phyloP scores from a whole-genome alignment of 2,888 invertebrate species.

The Drymonia ruficornis region DNA sequence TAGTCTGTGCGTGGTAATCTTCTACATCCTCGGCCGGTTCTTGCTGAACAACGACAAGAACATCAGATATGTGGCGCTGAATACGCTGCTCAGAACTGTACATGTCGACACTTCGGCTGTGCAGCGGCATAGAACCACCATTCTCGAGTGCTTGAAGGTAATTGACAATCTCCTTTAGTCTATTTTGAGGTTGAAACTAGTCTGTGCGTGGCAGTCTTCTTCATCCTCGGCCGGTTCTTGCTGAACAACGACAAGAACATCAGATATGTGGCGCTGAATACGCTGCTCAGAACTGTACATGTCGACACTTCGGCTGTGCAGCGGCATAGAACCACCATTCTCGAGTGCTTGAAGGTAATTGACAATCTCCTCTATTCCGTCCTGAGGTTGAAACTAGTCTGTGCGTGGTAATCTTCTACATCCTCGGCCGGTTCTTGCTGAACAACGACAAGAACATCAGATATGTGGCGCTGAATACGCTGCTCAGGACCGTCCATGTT shows the following conservation, averaged over 20 bases:
- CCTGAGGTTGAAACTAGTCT: too few species aligned
- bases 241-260: slow-evolving; percentile 99
- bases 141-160: slow-evolving; percentile 96
- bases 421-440: slow-evolving; percentile 97
- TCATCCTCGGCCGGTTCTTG: slow-evolving; percentile 98
- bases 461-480: slow-evolving; percentile 98
- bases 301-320: slow-evolving; percentile 99
- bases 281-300: slow-evolving; percentile 96
- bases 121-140: slow-evolving; percentile 98
- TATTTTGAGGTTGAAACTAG: too few species aligned
- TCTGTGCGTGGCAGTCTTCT: slow-evolving; percentile 97
- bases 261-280: slow-evolving; percentile 98
- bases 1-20: slow-evolving; percentile 97
- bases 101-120: slow-evolving; percentile 99
- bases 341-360: slow-evolving; percentile 94
- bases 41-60: slow-evolving; percentile 99
- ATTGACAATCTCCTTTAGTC: neutral
- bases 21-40: slow-evolving; percentile 99
- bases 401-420: slow-evolving; percentile 98
- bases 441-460: slow-evolving; percentile 99
- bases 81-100: slow-evolving; percentile 97
- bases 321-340: slow-evolving; percentile 98
- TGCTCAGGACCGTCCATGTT: slow-evolving; percentile 97
- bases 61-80: slow-evolving; percentile 98
- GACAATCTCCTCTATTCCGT: too few species aligned